Percentiles rank a stretch among this genome's conserved stretches.
Conservation (phyloP, 2,113 vertebrate species). For the Pandion haliaetus region DNA sequence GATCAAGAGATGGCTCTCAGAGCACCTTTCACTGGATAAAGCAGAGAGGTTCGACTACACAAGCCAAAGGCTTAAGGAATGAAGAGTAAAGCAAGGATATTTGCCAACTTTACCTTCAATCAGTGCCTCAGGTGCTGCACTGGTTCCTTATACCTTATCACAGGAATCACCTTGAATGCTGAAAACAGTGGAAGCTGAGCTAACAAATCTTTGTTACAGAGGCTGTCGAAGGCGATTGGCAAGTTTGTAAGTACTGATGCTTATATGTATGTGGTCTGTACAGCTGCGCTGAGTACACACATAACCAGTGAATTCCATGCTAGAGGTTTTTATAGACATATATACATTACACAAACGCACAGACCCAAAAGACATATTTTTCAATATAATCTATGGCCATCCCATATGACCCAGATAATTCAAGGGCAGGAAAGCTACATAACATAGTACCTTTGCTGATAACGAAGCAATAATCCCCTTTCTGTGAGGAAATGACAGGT, state of each 20-base stretch:
- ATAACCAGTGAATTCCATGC: not conserved
- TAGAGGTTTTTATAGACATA: not conserved
- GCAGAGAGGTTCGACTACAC: not conserved
- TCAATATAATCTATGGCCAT: not conserved
- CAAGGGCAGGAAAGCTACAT: constrained; percentile 25
- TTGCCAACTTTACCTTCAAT: not conserved
- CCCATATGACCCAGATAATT: not conserved
- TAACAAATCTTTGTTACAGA: not conserved
- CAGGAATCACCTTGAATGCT: not conserved
- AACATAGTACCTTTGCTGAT: constrained; percentile 37
- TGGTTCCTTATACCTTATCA: not conserved
- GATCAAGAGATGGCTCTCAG: not conserved
- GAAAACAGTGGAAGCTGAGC: not conserved
- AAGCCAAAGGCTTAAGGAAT: not conserved
- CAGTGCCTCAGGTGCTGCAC: not conserved
- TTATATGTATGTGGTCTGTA: not conserved
- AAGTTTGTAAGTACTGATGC: not conserved
- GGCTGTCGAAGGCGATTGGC: not conserved
- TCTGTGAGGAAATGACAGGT: constrained; percentile 65
- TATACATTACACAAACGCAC: not conserved
- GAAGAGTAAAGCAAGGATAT: not conserved
- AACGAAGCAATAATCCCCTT: constrained; percentile 52
- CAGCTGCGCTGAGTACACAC: not conserved
- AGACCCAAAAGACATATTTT: not conserved
- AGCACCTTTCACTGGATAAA: not conserved